These are phyloP conservation scores for Agrypnia vestita DNA, from an alignment of 1,140 invertebrate genomes.

Conservation along the genomic window DNA sequence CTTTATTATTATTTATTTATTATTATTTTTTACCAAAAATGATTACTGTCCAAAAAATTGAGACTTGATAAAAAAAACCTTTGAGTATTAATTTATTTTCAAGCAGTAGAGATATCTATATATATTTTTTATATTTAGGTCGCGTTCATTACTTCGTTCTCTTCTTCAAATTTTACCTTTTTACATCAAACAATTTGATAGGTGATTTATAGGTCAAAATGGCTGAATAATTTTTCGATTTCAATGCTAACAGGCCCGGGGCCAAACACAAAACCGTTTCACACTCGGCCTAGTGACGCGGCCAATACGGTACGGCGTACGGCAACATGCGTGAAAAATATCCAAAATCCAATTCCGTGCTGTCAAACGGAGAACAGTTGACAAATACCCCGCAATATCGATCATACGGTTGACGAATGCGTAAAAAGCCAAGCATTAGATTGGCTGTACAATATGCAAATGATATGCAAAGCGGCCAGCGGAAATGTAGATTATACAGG, in stretches of 20 bases:
- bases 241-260: slow-evolving; percentile 26
- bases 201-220: background rate
- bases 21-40: too few relatives aligned
- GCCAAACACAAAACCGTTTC: background rate
- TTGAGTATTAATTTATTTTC: too few relatives aligned
- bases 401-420: slow-evolving; percentile 46
- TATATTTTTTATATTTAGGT: too few relatives aligned
- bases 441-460: slow-evolving; percentile 56
- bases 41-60: too few relatives aligned
- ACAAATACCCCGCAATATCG: slow-evolving; percentile 47
- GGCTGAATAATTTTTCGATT: slow-evolving; percentile 41
- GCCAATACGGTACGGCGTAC: background rate
- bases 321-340: slow-evolving; percentile 26
- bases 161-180: too few relatives aligned
- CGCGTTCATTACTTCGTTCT: too few relatives aligned
- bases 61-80: too few relatives aligned
- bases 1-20: too few relatives aligned
- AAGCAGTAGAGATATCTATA: too few relatives aligned
- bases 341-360: slow-evolving; percentile 29
- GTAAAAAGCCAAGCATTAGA: slow-evolving; percentile 53
- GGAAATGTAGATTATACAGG: slow-evolving; percentile 56
- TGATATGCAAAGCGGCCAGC: slow-evolving; percentile 55
- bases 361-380: slow-evolving; percentile 30
- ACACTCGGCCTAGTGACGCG: background rate
- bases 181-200: too few relatives aligned